Conservation (phyloP, 2,888 invertebrate species). For the Ferdinandea cuprea region DNA sequence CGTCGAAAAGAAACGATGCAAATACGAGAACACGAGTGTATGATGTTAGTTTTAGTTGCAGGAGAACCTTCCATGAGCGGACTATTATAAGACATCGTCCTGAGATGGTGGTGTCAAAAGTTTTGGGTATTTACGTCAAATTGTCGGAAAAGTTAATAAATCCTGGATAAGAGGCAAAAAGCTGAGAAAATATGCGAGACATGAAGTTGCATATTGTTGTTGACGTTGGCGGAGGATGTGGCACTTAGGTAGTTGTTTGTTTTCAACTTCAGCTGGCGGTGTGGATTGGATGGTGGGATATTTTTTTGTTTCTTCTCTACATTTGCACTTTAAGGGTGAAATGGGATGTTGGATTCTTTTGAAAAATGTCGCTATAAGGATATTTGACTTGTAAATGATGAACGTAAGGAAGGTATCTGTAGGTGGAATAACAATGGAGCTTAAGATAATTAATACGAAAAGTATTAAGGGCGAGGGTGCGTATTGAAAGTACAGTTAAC, state of each 20-base stretch:
- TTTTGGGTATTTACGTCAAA: constrained; percentile 69
- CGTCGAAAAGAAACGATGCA: constrained; percentile 32
- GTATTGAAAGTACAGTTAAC: too few relatives aligned
- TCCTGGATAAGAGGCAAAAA: constrained; percentile 43
- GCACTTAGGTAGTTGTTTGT: background rate
- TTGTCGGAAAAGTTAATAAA: constrained; percentile 68
- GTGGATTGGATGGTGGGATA: background rate
- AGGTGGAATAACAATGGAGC: background rate
- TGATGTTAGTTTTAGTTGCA: background rate
- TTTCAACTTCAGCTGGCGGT: background rate
- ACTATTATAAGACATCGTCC: constrained; percentile 44
- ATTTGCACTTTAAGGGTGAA: constrained; percentile 23
- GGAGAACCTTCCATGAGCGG: constrained; percentile 9
- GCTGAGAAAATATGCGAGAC: constrained; percentile 10
- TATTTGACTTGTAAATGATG: constrained; percentile 15
- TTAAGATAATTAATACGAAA: background rate
- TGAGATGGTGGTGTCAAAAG: constrained; percentile 70
- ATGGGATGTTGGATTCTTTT: background rate
- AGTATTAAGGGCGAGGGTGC: background rate
- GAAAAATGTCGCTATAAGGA: background rate
- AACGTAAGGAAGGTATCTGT: background rate
- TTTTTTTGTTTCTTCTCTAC: constrained; percentile 23
- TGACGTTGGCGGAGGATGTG: background rate
- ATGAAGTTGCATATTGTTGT: constrained; percentile 11
- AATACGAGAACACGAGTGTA: background rate